Base-by-base conservation (phyloP, 2,113 vertebrate genomes). In the Embiotoca jacksoni region DNA sequence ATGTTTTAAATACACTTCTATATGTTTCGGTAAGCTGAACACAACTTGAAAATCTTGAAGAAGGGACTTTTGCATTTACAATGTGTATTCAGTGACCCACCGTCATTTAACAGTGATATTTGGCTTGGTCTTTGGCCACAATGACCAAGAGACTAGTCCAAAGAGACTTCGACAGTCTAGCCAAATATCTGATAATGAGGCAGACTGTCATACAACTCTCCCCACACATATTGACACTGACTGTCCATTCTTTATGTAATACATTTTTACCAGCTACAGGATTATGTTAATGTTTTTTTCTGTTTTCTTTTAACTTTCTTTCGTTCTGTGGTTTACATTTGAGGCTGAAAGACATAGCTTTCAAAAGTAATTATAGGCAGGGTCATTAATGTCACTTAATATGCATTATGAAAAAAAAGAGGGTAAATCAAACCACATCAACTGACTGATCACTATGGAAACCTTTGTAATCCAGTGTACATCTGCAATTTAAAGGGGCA, bases 331-430 rank as follows among this genome's bases (percentile, higher is more conserved):
- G 41, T 44, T 59, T 11, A 65, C 41, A 58, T 32, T 65, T 16
- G 5, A 59, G 37, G 1, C 10, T 68, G 47, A 81, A 79, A 64
- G 35, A 74, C 13, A 7, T 37, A 47, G 53, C 58, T 67, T 54
- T 66, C n/a, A 55, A 33, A 77, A 73, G 81, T 74, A 74, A 83
- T 78, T 65, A 76, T 36, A 44, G 33, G 11, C 32, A 31, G 31
- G n/a, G 37, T 66, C 60, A 77, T 83, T 81, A 70, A 71, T 58
- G 65, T 62, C 56, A 54, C 60, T 84, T 78, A 63, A 62, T 78
- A 81, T 87, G 64, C 85, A 72, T 66, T 82, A 62, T 55, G 54
- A 32, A 72, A 83, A 75, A 61, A 78, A 68, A 11, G 32, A 52
- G 41, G 36, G 58, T 76, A 57, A 23, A 23, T 23, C 23, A 23